Base-by-base conservation (phyloP, 2,888 invertebrate species). In the Lasioglossum pauxillum region DNA sequence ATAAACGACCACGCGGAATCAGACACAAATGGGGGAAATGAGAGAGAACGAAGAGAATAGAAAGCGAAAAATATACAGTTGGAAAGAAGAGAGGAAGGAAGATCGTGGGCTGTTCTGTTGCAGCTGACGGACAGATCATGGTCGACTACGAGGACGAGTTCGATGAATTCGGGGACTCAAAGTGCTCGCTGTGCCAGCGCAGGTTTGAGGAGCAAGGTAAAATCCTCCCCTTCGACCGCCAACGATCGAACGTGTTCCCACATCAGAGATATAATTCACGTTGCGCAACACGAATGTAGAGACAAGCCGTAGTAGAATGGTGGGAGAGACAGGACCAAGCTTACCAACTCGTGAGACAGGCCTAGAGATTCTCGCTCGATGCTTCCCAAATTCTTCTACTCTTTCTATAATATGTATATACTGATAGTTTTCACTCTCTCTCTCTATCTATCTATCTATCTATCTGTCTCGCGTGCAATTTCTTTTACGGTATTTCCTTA, bases 141-240 rank as follows among this genome's bases (percentile, higher is more conserved):
- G 96, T 96, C 95, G 96, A 96, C 96, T 96, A 96, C 95, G 96
- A 96, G 96, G 96, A 95, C 93, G 95, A 95, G 93, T 94, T 92
- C 91, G 95, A 95, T 92, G 95, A 95, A 90, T 95, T 93, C 87
- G 95, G 95, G 91, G 95, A 96, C 96, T 96, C 96, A 96, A 96
- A 96, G 96, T 97, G 97, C 96, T 97, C 97, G 95, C 97, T 97
- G 96, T 97, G 97, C 96, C 97, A 97, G 96, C 97, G 97, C 96
- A 97, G 97, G 95, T 97, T 97, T 96, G 97, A 97, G 96, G 97
- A 97, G 96, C 97, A 97, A 97, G 97, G 97, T 97, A 97, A 96
- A 96, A 95, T 88, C 90, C 89, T 86, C 87, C 87, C 84, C 78
- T 87, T 77, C 86, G 84, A 84, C 57, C 74, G 60, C 69, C 74